Evolutionary conservation across 2,797 vertebrate genomes (phyloP).

Genomic region (Simalia tracyae): DNA sequence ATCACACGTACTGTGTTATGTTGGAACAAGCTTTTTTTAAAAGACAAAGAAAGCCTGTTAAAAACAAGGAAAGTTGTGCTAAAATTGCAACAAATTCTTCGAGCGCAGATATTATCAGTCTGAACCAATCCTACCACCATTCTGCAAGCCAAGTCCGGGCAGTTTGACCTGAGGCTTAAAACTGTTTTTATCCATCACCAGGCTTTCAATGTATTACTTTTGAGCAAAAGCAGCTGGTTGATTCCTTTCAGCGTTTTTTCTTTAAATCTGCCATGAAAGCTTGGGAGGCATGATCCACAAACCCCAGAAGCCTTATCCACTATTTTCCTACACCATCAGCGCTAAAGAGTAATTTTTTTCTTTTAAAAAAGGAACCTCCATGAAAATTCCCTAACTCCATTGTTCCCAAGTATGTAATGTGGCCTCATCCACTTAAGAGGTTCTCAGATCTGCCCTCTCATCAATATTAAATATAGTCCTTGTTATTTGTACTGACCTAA

Average conservation of each 20-base stretch:
- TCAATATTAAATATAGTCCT: not conserved
- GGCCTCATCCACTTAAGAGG: not conserved
- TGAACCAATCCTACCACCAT: not conserved
- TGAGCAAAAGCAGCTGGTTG: too few species aligned
- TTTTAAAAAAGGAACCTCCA: not conserved
- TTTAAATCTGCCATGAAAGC: not conserved
- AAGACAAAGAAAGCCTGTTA: not conserved
- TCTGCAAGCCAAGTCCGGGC: not conserved
- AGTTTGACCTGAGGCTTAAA: not conserved
- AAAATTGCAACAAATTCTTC: not conserved
- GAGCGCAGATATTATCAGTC: not conserved
- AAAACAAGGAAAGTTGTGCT: constrained; percentile 1
- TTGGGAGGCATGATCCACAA: not conserved
- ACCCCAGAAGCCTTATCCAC: not conserved
- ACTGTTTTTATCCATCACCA: not conserved
- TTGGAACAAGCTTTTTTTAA: not conserved
- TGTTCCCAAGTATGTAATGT: not conserved
- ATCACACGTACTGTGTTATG: not conserved
- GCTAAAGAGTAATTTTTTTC: not conserved
- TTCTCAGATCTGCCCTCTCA: not conserved
- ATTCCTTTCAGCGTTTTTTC: not conserved
- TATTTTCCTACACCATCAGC: not conserved
- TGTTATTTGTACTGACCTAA: not conserved
- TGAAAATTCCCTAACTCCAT: not conserved
- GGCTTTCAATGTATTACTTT: not conserved